These are phyloP conservation scores for Atta texana DNA, from an alignment of 1,140 invertebrate genomes.

Conservation along the genomic window DNA sequence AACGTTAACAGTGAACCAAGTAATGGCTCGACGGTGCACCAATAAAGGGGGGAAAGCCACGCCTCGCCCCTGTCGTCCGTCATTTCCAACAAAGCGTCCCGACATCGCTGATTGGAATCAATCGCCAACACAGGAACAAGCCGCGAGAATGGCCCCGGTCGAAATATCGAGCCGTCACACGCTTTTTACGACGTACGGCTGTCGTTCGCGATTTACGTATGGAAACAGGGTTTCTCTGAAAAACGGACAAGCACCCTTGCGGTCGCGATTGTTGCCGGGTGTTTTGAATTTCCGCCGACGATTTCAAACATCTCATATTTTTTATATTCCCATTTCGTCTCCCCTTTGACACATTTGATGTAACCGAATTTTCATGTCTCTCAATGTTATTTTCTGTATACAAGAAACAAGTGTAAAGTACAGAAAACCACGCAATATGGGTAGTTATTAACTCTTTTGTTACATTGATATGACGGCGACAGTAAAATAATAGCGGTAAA, in stretches of 20 bases:
- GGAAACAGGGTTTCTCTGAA: slow-evolving; percentile 50
- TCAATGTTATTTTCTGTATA: slow-evolving; percentile 7
- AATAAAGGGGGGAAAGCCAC: slow-evolving; percentile 7
- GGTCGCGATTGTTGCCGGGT: slow-evolving; percentile 33
- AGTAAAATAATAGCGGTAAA: slow-evolving; percentile 19
- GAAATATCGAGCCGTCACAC: slow-evolving; percentile 69
- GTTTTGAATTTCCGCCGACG: slow-evolving; percentile 36
- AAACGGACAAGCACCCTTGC: slow-evolving; percentile 49
- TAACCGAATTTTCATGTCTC: slow-evolving; percentile 40
- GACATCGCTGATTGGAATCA: slow-evolving; percentile 73
- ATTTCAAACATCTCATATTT: slow-evolving; percentile 50
- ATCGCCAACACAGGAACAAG: slow-evolving; percentile 52
- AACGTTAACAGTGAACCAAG: slow-evolving; percentile 67
- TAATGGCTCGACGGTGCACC: slow-evolving; percentile 60
- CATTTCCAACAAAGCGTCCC: slow-evolving; percentile 55
- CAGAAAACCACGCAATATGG: not conserved
- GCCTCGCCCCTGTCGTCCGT: slow-evolving; percentile 18
- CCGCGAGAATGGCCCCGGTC: slow-evolving; percentile 21
- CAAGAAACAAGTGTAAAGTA: not conserved
- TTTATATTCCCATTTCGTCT: slow-evolving; percentile 29
- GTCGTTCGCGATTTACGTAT: slow-evolving; percentile 37
- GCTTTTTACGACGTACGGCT: slow-evolving; percentile 60
- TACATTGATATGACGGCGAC: not conserved
- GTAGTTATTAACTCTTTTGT: slow-evolving; percentile 42
- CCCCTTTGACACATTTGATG: slow-evolving; percentile 43